Evolutionary conservation across 2,888 invertebrate genomes (phyloP).

Genomic region (Eristalis tenax): DNA sequence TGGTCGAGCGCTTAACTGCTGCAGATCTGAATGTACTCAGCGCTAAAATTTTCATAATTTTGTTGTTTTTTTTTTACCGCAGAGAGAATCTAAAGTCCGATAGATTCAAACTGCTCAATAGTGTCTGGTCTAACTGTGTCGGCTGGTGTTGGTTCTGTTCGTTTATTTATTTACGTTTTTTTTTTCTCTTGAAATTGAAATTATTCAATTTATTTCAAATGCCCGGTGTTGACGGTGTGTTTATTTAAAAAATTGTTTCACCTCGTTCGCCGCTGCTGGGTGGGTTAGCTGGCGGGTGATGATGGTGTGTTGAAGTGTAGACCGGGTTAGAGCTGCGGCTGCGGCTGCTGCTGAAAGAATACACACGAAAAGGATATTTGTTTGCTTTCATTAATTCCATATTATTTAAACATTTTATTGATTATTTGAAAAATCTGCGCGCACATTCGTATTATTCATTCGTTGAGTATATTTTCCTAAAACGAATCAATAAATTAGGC

Average conservation of each 20-base stretch:
- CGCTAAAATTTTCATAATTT: slow-evolving; percentile 52
- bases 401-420: slow-evolving; percentile 72
- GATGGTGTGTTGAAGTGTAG: not conserved
- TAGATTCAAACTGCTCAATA: slow-evolving; percentile 21
- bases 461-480: slow-evolving; percentile 53
- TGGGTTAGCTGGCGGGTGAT: not conserved
- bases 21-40: slow-evolving; percentile 31
- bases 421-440: slow-evolving; percentile 59
- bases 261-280: slow-evolving; percentile 15
- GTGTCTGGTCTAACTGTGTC: not conserved
- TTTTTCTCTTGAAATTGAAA: slow-evolving; percentile 15
- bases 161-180: slow-evolving; percentile 49
- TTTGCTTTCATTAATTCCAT: slow-evolving; percentile 63
- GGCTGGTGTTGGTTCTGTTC: not conserved
- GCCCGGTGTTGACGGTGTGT: slow-evolving; percentile 33
- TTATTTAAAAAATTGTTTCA: slow-evolving; percentile 63
- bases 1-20: slow-evolving; percentile 18
- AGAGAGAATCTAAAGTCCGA: too few species aligned
- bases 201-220: slow-evolving; percentile 60
- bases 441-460: slow-evolving; percentile 56
- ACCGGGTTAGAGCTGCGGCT: slow-evolving; percentile 16
- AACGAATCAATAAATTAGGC: slow-evolving; percentile 40
- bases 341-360: slow-evolving; percentile 50
- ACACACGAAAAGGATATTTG: slow-evolving; percentile 54
- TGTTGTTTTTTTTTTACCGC: not conserved